Evolutionary conservation across 1,140 invertebrate species (phyloP), one percentile per base, ranked within the genome.

Genomic region (Tetranychus urticae): DNA sequence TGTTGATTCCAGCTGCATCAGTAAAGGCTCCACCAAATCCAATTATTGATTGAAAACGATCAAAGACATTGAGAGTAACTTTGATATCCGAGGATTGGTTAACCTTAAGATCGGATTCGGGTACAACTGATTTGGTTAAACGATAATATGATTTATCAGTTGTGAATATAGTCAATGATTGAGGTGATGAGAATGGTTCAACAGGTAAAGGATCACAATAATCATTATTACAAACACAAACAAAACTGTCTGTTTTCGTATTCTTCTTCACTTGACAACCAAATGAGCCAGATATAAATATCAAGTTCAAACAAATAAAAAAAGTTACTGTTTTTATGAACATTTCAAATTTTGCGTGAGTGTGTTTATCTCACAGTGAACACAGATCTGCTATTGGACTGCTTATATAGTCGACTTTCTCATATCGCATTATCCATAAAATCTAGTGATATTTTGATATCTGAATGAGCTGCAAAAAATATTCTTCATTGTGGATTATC

Each of bases 1-100:
- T 80, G 66, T 90, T 83, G n/a, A 87, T 80, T 1, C 80, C 81
- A 2, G 82, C 79, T 0, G 88, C 73, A 70, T 92, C 89, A 0
- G 87, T 92, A 63, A 90, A 86, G 1, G 88, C 83, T 13, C 84
- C 87, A 0, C 88, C 88, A 70, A 88, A 91, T 0, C 88, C 88
- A 1, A 14, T n/a, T 5, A 52, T 52, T n/a, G n/a, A 33, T 52
- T 52, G 48, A 7, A 23, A 52, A 5, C 14, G 5, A 23, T 52
- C 4, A 52, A 14, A 6, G 5, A n/a, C n/a, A 33, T 52, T 52
- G 14, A 52, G 5, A 8, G 14, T 52, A 52, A 52, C 33, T 6
- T 1, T 6, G 1, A 52, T 5, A 52, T 52, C 14, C 4, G 48
- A 4, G 14, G 14, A 23, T 33, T 23, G 48, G 6, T 52, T 52